phyloP scores from a whole-genome alignment of 2,797 vertebrate genomes.

The Phaenicophaeus curvirostris region DNA sequence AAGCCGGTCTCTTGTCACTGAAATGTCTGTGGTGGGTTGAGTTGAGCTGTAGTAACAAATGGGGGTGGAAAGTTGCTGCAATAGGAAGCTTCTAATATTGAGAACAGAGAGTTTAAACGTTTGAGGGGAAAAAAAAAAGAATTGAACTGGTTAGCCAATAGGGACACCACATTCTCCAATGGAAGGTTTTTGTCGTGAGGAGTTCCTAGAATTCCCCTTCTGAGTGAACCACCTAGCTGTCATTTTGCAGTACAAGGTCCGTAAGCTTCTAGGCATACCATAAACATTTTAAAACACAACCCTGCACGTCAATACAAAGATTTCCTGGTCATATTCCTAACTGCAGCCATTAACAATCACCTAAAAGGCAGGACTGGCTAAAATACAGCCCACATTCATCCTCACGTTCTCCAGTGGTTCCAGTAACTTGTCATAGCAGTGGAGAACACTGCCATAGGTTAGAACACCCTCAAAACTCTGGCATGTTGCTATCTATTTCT shows the following conservation, averaged over 20 bases:
- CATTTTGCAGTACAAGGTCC: neutral
- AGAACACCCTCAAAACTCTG: neutral
- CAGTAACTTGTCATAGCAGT: neutral
- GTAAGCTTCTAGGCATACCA: neutral
- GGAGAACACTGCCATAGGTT: neutral
- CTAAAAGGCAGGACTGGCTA: neutral
- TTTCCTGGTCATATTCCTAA: neutral
- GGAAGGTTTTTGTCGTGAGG: neutral
- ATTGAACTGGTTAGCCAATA: neutral
- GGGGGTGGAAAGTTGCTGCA: neutral
- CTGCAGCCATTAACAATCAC: neutral
- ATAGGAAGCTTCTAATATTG: neutral
- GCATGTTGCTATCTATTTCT: neutral
- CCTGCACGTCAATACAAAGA: accelerated
- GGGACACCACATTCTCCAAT: neutral
- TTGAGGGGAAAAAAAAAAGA: neutral
- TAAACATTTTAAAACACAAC: neutral
- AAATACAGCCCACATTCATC: neutral
- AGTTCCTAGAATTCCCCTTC: neutral
- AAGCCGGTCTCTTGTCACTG: neutral
- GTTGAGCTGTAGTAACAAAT: neutral
- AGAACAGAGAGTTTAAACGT: neutral
- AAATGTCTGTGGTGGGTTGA: neutral
- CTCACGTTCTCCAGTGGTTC: neutral
- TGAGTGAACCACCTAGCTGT: neutral